Evolutionary conservation across 2,797 vertebrate species (phyloP), one percentile per base, ranked within the genome.

Genomic region (Pagetopsis macropterus): DNA sequence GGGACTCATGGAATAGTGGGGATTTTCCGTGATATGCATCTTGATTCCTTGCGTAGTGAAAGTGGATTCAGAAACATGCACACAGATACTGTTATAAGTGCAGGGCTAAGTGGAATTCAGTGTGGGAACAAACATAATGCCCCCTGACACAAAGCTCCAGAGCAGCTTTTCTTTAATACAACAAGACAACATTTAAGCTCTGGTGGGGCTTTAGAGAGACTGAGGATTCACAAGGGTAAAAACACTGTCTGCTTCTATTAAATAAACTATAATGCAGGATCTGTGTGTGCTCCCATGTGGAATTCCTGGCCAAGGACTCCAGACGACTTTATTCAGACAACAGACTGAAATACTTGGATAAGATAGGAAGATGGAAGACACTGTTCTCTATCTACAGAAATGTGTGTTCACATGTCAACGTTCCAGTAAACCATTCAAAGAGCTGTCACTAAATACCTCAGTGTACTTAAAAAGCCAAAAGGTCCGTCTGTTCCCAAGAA

Each of bases 231-330:
- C 70, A 21, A 9, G 70, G 64, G 79, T 64, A 70, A 56, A 80
- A 81, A 70, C 56, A 65, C 48, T 45, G 75, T 72, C 76, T 74
- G 65, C 65, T 68, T 51, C 72, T 65, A 43, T 76, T 82, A 69
- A 79, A 87, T 79, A 70, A 83, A 84, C 85, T 46, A 79, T 69
- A 63, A 8, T 3, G 64, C 64, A 61, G 68, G n/a, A 70, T 76
- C 41, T 59, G 31, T 44, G 63, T 75, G 61, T 56, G 33, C 41
- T 69, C 70, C 50, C 64, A 61, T n/a, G 52, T 19, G 68, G 65
- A 60, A 77, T 64, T 61, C 51, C 45, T 51, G 59, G 40, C 79
- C 68, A 48, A 71, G 48, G 59, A 64, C 54, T 65, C 55, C 56
- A 65, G 74, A 75, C 33, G 3, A 52, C 62, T 78, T 79, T 76